A percentile compares a stretch with the other conserved stretches of the same genome.
These are phyloP conservation scores for Petromus typicus DNA, from an alignment of 2,113 vertebrate genomes.

Conservation along the genomic window DNA sequence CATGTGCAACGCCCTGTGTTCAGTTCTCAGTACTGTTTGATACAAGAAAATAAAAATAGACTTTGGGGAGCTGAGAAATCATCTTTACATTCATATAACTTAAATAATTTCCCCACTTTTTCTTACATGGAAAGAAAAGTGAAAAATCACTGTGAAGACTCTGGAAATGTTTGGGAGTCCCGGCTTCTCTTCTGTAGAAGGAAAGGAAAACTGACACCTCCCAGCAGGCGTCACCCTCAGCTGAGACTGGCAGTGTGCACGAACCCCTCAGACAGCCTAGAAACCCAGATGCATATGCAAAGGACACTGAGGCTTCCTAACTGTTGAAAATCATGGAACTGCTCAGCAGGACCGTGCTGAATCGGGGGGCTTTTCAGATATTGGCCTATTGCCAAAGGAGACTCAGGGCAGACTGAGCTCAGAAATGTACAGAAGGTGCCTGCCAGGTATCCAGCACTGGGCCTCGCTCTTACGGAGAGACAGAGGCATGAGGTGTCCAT, in stretches of 20 bases:
- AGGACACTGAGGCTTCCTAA: accelerated
- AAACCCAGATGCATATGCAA: accelerated
- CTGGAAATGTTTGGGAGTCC: neutral
- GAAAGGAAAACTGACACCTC: neutral
- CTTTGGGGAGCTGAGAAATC: neutral
- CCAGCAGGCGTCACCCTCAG: neutral
- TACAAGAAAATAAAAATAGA: neutral
- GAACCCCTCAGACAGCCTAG: no score
- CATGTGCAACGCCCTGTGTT: no score
- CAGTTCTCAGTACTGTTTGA: no score
- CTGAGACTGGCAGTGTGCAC: neutral
- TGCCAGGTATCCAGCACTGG: no score
- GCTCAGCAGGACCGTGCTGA: accelerated
- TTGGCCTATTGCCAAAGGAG: neutral
- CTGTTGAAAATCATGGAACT: neutral
- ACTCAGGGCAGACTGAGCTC: neutral
- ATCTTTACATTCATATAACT: neutral
- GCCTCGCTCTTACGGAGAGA: neutral
- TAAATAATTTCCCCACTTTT: neutral
- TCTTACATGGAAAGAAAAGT: neutral
- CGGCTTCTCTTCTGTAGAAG: neutral
- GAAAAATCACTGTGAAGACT: neutral
- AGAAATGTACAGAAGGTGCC: neutral
- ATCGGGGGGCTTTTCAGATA: neutral
- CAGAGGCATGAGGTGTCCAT: neutral